Evolutionary conservation across 2,888 invertebrate species (phyloP).

Genomic region (Schrankia costaestrigalis): DNA sequence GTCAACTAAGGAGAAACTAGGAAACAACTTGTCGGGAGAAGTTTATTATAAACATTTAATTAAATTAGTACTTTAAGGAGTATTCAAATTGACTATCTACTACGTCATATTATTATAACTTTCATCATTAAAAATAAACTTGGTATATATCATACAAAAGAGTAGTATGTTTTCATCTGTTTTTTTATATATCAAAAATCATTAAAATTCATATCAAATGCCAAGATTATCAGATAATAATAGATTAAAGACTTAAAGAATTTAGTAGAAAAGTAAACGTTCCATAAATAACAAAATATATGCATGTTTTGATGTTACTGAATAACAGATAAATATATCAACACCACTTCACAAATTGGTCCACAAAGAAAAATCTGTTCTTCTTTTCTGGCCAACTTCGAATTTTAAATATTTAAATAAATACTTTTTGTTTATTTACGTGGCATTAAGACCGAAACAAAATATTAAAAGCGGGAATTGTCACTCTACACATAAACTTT

Average conservation of each 20-base stretch:
- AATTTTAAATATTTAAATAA: conserved; percentile 9
- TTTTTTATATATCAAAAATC: too few species aligned
- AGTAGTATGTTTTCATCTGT: too few species aligned
- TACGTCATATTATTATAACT: too few species aligned
- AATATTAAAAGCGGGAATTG: conserved; percentile 23
- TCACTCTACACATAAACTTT: conserved; percentile 18
- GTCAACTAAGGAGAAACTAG: too few species aligned
- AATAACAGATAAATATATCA: conserved; percentile 19
- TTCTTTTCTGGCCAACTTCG: conserved; percentile 4
- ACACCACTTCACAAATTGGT: conserved; percentile 3
- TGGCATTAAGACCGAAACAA: conserved; percentile 10
- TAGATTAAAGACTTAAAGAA: background rate
- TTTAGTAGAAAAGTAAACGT: conserved; percentile 3
- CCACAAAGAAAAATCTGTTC: conserved; percentile 13
- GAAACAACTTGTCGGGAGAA: too few species aligned
- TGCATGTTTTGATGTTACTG: conserved; percentile 16
- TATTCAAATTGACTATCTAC: too few species aligned
- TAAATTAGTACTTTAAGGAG: too few species aligned
- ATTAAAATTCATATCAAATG: conserved; percentile 7
- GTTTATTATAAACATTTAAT: too few species aligned
- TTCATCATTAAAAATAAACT: too few species aligned
- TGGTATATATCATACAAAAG: too few species aligned
- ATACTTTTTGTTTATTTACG: conserved; percentile 18
- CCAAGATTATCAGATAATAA: conserved; percentile 3
- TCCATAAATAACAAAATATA: conserved; percentile 19